Percentiles rank a stretch among this genome's conserved stretches.
phyloP scores from a whole-genome alignment of 2,888 invertebrate genomes.

The Saturnia japonica region DNA sequence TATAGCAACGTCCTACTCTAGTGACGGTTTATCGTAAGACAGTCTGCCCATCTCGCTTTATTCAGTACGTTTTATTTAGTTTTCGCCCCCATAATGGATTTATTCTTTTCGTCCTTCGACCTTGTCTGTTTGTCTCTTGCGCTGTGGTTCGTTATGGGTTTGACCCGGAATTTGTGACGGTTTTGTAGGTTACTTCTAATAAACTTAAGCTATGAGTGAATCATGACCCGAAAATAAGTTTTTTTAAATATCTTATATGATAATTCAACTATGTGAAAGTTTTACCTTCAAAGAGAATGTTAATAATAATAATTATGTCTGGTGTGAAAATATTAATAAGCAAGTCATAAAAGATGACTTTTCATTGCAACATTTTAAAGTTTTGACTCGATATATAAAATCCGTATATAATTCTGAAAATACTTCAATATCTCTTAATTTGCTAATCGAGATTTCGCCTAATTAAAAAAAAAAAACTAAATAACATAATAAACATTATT shows the following conservation, averaged over 20 bases:
- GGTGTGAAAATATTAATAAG: too few species aligned
- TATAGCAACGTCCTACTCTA: conserved; percentile 32
- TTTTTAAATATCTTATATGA: conserved; percentile 18
- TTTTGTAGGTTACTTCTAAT: conserved; percentile 1
- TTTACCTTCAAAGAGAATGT: too few species aligned
- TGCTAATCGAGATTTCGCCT: too few species aligned
- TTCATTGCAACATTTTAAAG: too few species aligned
- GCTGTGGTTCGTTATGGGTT: conserved; percentile 15
- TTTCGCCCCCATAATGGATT: conserved; percentile 74
- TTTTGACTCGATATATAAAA: too few species aligned
- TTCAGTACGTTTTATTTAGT: conserved; percentile 76
- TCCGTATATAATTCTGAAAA: too few species aligned
- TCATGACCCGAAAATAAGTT: conserved; percentile 14
- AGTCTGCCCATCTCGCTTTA: conserved; percentile 53
- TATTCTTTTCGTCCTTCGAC: conserved; percentile 67
- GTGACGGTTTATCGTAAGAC: conserved; percentile 53
- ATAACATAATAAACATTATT: too few species aligned
- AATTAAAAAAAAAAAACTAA: too few species aligned
- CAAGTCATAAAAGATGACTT: too few species aligned
- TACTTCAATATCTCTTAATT: too few species aligned
- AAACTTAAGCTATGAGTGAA: conserved; percentile 1
- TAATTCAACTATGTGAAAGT: neutral
- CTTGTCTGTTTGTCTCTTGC: conserved; percentile 49
- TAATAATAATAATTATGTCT: too few species aligned
- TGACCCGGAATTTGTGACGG: conserved; percentile 19